Conservation (phyloP, 2,797 vertebrate species). For the Huso huso region DNA sequence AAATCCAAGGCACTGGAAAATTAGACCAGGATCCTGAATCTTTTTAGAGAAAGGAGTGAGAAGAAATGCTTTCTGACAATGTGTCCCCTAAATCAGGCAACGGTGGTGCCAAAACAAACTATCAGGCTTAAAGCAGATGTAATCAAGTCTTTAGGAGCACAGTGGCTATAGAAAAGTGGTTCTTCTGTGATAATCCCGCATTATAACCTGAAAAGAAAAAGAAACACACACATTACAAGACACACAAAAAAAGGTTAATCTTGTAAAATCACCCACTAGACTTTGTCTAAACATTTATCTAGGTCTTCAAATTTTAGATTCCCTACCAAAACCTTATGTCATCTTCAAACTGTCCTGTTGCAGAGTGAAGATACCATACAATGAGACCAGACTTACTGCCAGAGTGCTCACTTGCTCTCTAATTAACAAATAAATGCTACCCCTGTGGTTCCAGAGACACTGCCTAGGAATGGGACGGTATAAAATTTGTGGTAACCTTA, state of each 20-base stretch:
- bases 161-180: conserved; percentile 93
- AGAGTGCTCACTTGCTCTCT: no score
- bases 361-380: no score
- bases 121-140: conserved; percentile 95
- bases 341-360: no score
- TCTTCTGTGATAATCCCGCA: conserved; percentile 90
- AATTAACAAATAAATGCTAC: no score
- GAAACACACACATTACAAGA: background rate
- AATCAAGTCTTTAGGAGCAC: conserved; percentile 82
- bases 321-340: no score
- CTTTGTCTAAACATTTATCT: background rate
- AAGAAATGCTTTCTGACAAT: conserved; percentile 34
- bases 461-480: no score
- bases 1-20: conserved; percentile 40
- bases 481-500: no score
- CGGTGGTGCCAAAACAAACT: conserved; percentile 77
- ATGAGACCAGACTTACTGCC: no score
- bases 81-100: conserved; percentile 48
- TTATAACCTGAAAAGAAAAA: conserved; percentile 73
- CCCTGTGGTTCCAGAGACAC: no score
- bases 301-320: no score
- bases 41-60: conserved; percentile 39
- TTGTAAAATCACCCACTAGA: background rate
- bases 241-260: conserved; percentile 11
- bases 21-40: conserved; percentile 40